These are phyloP conservation scores for Sebastes fasciatus DNA, from an alignment of 2,113 vertebrate species.

Conservation along the genomic window DNA sequence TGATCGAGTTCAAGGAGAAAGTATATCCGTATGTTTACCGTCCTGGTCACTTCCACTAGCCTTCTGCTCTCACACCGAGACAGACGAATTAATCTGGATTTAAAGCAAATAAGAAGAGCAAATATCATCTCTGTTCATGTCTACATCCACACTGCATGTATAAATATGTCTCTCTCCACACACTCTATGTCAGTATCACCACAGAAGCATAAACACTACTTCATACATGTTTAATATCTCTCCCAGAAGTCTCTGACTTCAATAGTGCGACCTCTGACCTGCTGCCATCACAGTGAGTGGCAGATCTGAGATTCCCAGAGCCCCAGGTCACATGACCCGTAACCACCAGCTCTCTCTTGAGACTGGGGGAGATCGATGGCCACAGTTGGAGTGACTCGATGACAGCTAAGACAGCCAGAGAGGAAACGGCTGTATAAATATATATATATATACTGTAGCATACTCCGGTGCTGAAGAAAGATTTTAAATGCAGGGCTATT, in stretches of 20 bases:
- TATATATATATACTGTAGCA: background rate
- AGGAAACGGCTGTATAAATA: background rate
- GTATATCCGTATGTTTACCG: slow-evolving; percentile 52
- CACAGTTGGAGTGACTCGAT: slow-evolving; percentile 12
- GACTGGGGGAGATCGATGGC: slow-evolving; percentile 34
- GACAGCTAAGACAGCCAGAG: slow-evolving; percentile 34
- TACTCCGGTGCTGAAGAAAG: too few species aligned
- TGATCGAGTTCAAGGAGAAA: slow-evolving; percentile 71
- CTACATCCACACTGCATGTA: background rate
- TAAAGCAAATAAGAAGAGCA: slow-evolving; percentile 1
- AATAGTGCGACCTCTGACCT: slow-evolving; percentile 28
- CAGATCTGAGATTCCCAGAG: slow-evolving; percentile 27
- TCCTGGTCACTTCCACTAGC: slow-evolving; percentile 20
- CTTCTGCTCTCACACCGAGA: background rate
- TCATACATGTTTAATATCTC: slow-evolving; percentile 3
- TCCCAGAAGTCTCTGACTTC: background rate
- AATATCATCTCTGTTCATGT: background rate
- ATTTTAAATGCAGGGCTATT: too few species aligned
- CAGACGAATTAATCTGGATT: slow-evolving; percentile 8
- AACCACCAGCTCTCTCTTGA: slow-evolving; percentile 22
- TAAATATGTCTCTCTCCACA: background rate
- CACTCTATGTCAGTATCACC: too few species aligned
- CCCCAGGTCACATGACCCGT: slow-evolving; percentile 42
- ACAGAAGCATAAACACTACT: background rate
- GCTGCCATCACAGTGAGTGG: slow-evolving; percentile 14